Conservation (phyloP, 1,140 invertebrate genomes). For the Panagrolaimus sp. region DNA sequence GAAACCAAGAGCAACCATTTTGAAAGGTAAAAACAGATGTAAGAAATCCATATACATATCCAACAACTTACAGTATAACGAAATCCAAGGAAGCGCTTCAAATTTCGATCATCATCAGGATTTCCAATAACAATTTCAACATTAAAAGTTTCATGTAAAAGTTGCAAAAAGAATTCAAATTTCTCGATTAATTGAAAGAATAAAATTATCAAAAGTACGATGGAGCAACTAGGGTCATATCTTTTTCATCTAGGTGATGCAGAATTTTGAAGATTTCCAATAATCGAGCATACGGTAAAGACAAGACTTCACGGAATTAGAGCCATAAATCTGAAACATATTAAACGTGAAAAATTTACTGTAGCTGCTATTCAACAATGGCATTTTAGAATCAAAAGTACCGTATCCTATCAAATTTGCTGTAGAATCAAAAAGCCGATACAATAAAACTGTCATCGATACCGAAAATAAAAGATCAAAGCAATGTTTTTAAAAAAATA, state of each 20-base stretch:
- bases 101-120: constrained; percentile 11
- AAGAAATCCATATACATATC: constrained; percentile 1
- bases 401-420: no score
- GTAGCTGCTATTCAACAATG: no score
- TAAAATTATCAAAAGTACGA: constrained; percentile 27
- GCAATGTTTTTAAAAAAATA: no score
- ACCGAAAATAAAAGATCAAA: no score
- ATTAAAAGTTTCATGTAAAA: constrained; percentile 34
- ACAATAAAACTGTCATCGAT: no score
- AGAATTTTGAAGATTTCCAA: constrained; percentile 21
- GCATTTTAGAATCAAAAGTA: no score
- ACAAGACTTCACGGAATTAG: constrained; percentile 27
- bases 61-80: constrained; percentile 21
- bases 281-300: constrained; percentile 28
- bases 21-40: constrained; percentile 18
- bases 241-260: constrained; percentile 6
- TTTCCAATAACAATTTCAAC: constrained; percentile 24
- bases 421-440: no score
- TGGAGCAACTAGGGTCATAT: constrained; percentile 26
- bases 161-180: constrained; percentile 37
- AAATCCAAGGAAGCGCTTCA: constrained; percentile 21
- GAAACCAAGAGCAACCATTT: constrained; percentile 26
- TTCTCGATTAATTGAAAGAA: constrained; percentile 32
- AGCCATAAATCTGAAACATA: no score
- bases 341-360: no score